Evolutionary conservation across 2,888 invertebrate species (phyloP), one percentile per base, ranked within the genome.

Genomic region (Netelia virgata): DNA sequence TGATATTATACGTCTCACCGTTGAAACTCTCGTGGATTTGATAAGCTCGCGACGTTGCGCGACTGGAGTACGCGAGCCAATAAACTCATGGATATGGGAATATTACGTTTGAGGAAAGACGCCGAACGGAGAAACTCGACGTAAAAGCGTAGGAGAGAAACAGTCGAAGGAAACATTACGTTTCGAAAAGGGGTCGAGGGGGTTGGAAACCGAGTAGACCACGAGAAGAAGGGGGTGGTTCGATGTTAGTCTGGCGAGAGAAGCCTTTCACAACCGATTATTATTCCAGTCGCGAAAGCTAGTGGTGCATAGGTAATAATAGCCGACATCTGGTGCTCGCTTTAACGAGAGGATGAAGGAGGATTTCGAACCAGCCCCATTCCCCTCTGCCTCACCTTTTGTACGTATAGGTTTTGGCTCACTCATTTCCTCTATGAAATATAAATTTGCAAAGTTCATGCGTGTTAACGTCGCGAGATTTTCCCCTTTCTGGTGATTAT

Each of bases 1-100:
- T 69, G 74, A 74, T 74, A 73, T 61, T 59, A 57, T 57, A 57
- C 57, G 57, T 57, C 18, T 57, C 20, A n/a, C 18, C 74, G 68
- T 41, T n/a, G 68, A 74, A 81, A 74, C 80, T 81, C 61, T 41
- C 59, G 50, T 68, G 73, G n/a, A 81, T 81, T 68, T 43, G 68
- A 69, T 74, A 74, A 81, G 50, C 59, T 53, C 53, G 36, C 55
- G 41, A 72, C 11, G 64, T 64, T 79, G 72, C 18, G 14, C 18
- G 14, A 55, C 36, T 18, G 69, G 9, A n/a, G 41, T 36, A n/a
- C 55, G 36, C 50, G 57, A n/a, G 57, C 57, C 16, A 18, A 57
- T 9, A 16, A 57, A 57, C 18, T 18, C 18, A 3, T 16, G 16
- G 57, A 9, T 57, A 57, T 36, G 36, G 36, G 57, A 57, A 18